Percentiles rank a stretch among this genome's conserved stretches.
phyloP scores from a whole-genome alignment of 1,140 invertebrate genomes.

The Formica exsecta region DNA sequence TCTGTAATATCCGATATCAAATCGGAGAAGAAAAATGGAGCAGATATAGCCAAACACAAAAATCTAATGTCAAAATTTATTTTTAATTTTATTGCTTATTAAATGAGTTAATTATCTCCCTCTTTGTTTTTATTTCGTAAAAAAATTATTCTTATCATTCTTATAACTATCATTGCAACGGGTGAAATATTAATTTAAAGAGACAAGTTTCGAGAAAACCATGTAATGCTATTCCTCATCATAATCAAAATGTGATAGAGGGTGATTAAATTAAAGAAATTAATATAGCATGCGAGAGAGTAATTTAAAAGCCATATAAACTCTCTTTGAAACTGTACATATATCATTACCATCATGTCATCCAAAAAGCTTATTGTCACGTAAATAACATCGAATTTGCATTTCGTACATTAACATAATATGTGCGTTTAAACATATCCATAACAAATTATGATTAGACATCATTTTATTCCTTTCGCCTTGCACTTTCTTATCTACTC shows the following conservation, averaged over 20 bases:
- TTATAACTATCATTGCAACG: not conserved
- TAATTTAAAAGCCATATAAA: not conserved
- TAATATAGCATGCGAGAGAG: not conserved
- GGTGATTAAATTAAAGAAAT: slow-evolving; percentile 3
- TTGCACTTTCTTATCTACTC: slow-evolving; percentile 6
- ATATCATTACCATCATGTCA: not conserved
- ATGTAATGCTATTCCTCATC: not conserved
- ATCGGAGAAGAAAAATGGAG: not conserved
- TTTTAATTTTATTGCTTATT: no score
- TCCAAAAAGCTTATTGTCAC: not conserved
- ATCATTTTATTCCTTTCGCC: not conserved
- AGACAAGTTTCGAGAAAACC: not conserved
- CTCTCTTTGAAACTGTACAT: not conserved
- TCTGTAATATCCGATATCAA: slow-evolving; percentile 36
- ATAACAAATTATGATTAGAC: not conserved
- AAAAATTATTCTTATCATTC: not conserved
- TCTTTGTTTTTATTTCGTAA: not conserved
- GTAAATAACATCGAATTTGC: not conserved
- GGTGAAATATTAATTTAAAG: not conserved
- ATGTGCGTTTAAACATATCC: not conserved
- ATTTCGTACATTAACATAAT: slow-evolving; percentile 13
- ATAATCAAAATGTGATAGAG: not conserved
- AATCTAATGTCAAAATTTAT: not conserved
- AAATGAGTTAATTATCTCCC: not conserved
- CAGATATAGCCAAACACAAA: not conserved